Base-by-base conservation (phyloP, 2,888 invertebrate species). In the Pterostichus madidus region DNA sequence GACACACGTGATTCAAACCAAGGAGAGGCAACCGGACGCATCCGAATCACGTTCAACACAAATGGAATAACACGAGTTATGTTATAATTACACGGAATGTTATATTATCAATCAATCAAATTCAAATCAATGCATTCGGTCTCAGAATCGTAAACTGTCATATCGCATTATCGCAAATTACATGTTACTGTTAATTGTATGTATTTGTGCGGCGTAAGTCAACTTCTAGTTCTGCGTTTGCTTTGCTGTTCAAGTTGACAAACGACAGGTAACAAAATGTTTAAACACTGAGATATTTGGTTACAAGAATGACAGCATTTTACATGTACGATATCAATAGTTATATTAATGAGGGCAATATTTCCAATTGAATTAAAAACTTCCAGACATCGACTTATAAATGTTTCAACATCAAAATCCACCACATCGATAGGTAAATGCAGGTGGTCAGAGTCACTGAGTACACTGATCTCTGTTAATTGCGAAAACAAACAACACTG, bases 251-350 rank as follows among this genome's bases (percentile, higher is more conserved):
- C 56, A 56, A 44, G 39, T 80, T 68, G 80, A 80, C 68, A 31
- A 52, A 80, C 49, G 61, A 35, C 56, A 68, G 75, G 83, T 77
- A 83, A 83, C 77, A 76, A 77, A 83, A 77, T 77, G 53, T 77
- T 80, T 80, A 83, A 82, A 84, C 84, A 84, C 68, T 82, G 78
- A 84, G 80, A 81, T 81, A 81, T 59, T 71, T 82, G 83, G 80
- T 83, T 83, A 83, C 80, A 79, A 83, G 83, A 83, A 83, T 83
- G 79, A 83, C 83, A 83, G 83, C 83, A 80, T 83, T 79, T 80
- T 84, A 84, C 83, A 84, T 80, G 83, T 84, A 84, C 76, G 81
- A 84, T 84, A 83, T 83, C 77, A 81, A 83, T 77, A 77, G 77
- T 83, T 77, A 83, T 76, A 83, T 83, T 83, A 82, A 83, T 83